Evolutionary conservation across 2,113 vertebrate genomes (phyloP).

Genomic region (Balaeniceps rex): DNA sequence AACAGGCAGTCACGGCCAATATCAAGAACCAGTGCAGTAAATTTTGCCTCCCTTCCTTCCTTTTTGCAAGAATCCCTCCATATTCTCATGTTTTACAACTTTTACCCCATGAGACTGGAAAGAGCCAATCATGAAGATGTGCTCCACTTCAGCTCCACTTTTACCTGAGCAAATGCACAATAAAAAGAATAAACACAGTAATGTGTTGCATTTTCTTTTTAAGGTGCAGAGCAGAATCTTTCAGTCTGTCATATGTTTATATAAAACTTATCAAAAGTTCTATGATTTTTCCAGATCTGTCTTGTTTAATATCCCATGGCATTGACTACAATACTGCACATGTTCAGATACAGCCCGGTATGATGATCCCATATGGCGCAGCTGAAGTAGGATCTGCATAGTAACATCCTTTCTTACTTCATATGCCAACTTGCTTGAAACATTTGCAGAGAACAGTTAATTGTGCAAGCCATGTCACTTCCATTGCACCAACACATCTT

Average conservation of each 20-base stretch:
- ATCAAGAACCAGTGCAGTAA: background rate
- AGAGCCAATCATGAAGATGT: background rate
- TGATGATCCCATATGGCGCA: background rate
- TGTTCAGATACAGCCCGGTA: background rate
- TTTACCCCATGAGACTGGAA: background rate
- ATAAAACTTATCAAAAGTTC: background rate
- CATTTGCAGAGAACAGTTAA: background rate
- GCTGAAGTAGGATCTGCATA: background rate
- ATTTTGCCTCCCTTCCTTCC: background rate
- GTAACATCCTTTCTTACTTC: background rate
- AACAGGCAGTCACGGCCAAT: fast-evolving
- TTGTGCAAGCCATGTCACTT: background rate
- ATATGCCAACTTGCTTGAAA: background rate
- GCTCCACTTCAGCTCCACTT: background rate
- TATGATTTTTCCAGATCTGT: background rate
- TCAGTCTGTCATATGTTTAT: background rate
- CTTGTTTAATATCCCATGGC: background rate
- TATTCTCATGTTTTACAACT: background rate
- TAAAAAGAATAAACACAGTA: background rate
- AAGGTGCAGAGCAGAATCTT: background rate
- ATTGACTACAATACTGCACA: background rate
- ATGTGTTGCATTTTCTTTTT: background rate
- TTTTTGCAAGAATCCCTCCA: background rate
- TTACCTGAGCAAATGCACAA: background rate
- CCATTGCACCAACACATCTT: background rate